Percentiles rank a stretch among this genome's conserved stretches.
Evolutionary conservation across 1,140 invertebrate genomes (phyloP).

Genomic region (Laupala kohalensis): DNA sequence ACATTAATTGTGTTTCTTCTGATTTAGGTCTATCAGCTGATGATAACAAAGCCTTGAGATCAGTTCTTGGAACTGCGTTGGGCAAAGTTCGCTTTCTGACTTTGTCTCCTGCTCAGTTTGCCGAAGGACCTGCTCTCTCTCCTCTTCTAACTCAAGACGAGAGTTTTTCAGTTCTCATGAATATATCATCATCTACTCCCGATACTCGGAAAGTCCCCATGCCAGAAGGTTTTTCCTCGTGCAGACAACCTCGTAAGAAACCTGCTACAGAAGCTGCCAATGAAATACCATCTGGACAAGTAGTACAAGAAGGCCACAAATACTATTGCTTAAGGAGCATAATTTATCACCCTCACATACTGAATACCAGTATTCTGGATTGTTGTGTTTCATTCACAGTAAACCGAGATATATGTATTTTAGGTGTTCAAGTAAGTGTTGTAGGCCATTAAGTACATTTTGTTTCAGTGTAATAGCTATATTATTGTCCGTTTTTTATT

Average conservation of each 20-base stretch:
- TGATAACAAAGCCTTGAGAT: slow-evolving; percentile 28
- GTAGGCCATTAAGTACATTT: not conserved
- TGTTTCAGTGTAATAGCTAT: not conserved
- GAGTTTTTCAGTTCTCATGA: slow-evolving; percentile 66
- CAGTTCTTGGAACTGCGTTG: slow-evolving; percentile 40
- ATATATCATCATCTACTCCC: slow-evolving; percentile 52
- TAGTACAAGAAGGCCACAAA: slow-evolving; percentile 10
- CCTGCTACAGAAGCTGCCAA: not conserved
- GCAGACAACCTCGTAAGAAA: slow-evolving; percentile 21
- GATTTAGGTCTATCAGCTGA: slow-evolving; percentile 19
- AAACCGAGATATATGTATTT: slow-evolving; percentile 61
- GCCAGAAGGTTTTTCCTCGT: slow-evolving; percentile 49
- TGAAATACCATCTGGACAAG: not conserved
- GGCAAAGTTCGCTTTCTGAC: slow-evolving; percentile 61
- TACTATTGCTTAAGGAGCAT: slow-evolving; percentile 47
- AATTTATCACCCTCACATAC: slow-evolving; percentile 45
- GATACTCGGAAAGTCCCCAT: slow-evolving; percentile 40
- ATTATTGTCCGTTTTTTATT: not conserved
- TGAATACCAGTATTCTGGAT: slow-evolving; percentile 56
- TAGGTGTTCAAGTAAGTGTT: slow-evolving; percentile 46
- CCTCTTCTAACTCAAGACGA: slow-evolving; percentile 53
- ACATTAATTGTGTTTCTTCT: not conserved
- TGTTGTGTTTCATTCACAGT: slow-evolving; percentile 62
- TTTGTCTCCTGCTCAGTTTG: slow-evolving; percentile 63
- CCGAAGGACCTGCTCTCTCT: slow-evolving; percentile 58